phyloP scores from a whole-genome alignment of 2,113 vertebrate genomes.

The Antechinus stuartii region DNA sequence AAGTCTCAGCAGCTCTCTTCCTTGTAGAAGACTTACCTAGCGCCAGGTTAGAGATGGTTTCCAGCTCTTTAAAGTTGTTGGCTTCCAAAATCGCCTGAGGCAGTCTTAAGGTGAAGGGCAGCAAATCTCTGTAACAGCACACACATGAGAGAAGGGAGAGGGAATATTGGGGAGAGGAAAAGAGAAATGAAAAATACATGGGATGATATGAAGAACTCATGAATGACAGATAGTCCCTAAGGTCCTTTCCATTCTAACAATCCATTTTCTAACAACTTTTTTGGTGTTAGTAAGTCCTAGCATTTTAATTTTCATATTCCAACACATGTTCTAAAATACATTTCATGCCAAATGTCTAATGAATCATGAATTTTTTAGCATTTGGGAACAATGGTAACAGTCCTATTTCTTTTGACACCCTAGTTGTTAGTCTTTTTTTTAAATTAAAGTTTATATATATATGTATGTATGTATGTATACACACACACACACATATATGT shows the following conservation, averaged over 20 bases:
- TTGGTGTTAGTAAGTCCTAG: neutral
- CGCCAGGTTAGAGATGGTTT: slow-evolving; percentile 91
- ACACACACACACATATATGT: too few species aligned
- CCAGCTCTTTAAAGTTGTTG: slow-evolving; percentile 89
- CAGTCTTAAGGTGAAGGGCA: slow-evolving; percentile 90
- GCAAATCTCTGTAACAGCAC: slow-evolving; percentile 89
- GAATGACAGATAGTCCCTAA: neutral
- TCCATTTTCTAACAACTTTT: neutral
- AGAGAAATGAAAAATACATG: neutral
- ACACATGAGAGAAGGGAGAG: neutral
- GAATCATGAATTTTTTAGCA: neutral
- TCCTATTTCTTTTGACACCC: neutral
- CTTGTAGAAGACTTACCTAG: slow-evolving; percentile 86
- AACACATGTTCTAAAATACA: neutral
- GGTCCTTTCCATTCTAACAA: neutral
- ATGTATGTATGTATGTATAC: too few species aligned
- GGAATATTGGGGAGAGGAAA: neutral
- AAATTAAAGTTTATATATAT: neutral
- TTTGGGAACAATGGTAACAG: neutral
- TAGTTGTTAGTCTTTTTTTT: neutral
- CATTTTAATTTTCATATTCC: neutral
- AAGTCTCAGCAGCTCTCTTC: neutral
- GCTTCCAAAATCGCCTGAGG: slow-evolving; percentile 92
- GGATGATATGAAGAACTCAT: neutral
- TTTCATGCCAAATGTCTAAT: neutral